Percentiles rank a stretch among this genome's conserved stretches.
These are phyloP conservation scores for Sphenopsis melanotis DNA, from an alignment of 2,797 vertebrate species.

Conservation along the genomic window DNA sequence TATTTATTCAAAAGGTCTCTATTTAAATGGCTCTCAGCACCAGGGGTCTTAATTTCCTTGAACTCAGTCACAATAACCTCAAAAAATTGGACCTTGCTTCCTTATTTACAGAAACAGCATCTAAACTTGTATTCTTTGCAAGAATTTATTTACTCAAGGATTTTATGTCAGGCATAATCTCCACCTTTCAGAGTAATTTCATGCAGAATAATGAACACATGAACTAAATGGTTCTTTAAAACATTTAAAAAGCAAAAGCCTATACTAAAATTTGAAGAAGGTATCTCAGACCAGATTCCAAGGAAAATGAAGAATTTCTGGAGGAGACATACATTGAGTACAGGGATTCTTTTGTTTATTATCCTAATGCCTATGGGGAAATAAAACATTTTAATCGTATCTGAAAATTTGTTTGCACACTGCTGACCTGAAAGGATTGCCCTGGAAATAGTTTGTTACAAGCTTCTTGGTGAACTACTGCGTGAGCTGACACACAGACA, in stretches of 20 bases:
- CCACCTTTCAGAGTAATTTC: background rate
- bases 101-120: background rate
- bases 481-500: background rate
- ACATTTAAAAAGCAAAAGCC: background rate
- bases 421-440: background rate
- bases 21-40: background rate
- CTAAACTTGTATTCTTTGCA: background rate
- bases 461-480: background rate
- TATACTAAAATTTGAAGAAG: background rate
- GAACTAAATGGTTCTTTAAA: background rate
- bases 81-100: background rate
- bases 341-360: background rate
- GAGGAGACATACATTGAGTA: background rate
- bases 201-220: background rate
- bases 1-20: background rate
- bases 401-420: slow-evolving; percentile 10
- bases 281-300: background rate
- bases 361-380: background rate
- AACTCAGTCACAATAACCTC: background rate
- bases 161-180: background rate
- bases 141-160: background rate
- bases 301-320: background rate
- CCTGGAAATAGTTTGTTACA: background rate
- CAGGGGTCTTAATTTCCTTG: background rate
- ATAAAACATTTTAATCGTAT: background rate